Conservation (phyloP, 2,113 vertebrate species). For the Riparia riparia region DNA sequence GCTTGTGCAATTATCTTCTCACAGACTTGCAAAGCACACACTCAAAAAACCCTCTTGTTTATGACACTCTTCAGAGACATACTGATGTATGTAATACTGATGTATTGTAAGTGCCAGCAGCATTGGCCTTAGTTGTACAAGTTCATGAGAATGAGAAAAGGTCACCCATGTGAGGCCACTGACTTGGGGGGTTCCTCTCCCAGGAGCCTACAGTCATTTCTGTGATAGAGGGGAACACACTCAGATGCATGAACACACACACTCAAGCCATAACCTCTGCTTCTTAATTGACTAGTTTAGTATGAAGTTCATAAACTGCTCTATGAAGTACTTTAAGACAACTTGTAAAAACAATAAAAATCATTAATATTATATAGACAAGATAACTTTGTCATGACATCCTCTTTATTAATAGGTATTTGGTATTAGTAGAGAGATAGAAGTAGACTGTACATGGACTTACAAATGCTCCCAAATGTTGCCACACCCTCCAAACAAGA, state of each 20-base stretch:
- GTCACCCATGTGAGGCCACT: not conserved
- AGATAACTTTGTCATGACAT: not conserved
- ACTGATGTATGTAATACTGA: too few relatives aligned
- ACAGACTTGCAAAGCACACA: not conserved
- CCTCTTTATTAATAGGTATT: not conserved
- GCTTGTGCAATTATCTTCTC: not conserved
- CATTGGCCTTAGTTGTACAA: not conserved
- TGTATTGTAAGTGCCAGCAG: not conserved
- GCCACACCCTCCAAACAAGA: not conserved
- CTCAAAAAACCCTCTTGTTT: not conserved
- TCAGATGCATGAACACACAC: not conserved
- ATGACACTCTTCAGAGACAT: not conserved
- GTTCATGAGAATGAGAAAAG: not conserved
- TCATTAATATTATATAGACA: not conserved
- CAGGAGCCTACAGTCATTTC: fast-evolving
- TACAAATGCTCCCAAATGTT: not conserved
- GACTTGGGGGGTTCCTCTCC: not conserved
- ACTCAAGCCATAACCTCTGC: not conserved
- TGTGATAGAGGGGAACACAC: not conserved
- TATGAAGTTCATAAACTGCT: not conserved
- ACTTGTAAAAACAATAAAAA: not conserved
- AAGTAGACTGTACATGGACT: not conserved
- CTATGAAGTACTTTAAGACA: not conserved
- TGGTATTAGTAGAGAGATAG: not conserved
- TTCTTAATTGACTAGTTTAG: not conserved